Conservation (phyloP, 2,797 vertebrate species). For the Anguilla marmorata region DNA sequence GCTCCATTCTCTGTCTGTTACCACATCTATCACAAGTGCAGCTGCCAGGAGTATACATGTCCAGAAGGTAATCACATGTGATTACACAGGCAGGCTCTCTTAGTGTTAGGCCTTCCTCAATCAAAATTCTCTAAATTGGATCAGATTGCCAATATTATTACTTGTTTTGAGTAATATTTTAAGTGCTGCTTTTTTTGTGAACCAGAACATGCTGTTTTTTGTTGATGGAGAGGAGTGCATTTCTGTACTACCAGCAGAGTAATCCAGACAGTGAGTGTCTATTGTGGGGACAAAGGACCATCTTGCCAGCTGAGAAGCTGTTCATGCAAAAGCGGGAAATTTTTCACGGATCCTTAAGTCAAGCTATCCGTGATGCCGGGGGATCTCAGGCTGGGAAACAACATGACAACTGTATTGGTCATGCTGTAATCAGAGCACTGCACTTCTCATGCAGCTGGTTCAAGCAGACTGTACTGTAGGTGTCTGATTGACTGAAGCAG, state of each 20-base stretch:
- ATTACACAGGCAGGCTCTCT: background rate
- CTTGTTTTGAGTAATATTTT: background rate
- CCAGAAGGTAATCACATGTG: slow-evolving; percentile 14
- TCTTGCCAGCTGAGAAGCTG: slow-evolving; percentile 52
- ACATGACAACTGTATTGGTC: slow-evolving; percentile 36
- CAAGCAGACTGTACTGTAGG: too few relatives aligned
- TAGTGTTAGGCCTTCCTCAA: background rate
- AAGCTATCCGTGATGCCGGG: slow-evolving; percentile 47
- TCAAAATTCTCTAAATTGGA: background rate
- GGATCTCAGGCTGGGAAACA: slow-evolving; percentile 40
- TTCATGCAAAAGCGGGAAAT: slow-evolving; percentile 52
- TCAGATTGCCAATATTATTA: background rate
- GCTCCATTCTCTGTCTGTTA: slow-evolving; percentile 33
- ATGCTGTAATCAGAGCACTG: background rate
- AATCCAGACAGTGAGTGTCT: slow-evolving; percentile 46
- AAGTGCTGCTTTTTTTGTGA: background rate
- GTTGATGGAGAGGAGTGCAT: slow-evolving; percentile 19
- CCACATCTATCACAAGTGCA: slow-evolving; percentile 3
- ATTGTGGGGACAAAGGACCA: slow-evolving; percentile 44
- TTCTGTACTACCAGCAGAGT: slow-evolving; percentile 21
- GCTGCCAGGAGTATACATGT: slow-evolving; percentile 22
- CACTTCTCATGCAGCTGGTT: too few relatives aligned
- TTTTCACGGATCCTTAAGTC: slow-evolving; percentile 48
- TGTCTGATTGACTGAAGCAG: background rate
- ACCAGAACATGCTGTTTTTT: slow-evolving; percentile 25